phyloP scores from a whole-genome alignment of 2,888 invertebrate genomes.

The Dryobotodes eremita region DNA sequence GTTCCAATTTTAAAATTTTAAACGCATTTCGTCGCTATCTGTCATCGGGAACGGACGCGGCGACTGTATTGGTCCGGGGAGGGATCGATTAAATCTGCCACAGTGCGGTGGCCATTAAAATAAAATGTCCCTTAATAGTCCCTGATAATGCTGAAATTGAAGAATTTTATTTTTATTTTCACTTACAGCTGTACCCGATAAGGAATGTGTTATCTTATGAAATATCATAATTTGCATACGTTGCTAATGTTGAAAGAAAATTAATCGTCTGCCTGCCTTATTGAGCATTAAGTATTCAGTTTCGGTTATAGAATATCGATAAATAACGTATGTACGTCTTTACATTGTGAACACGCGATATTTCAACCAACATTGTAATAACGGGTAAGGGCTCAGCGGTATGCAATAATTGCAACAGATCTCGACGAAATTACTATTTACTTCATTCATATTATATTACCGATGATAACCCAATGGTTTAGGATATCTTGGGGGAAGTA shows the following conservation, averaged over 20 bases:
- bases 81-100: slow-evolving; percentile 85
- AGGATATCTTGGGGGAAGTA: slow-evolving; percentile 47
- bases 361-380: slow-evolving; percentile 64
- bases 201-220: slow-evolving; percentile 64
- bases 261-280: slow-evolving; percentile 65
- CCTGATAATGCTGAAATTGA: slow-evolving; percentile 78
- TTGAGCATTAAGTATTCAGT: slow-evolving; percentile 67
- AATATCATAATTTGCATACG: slow-evolving; percentile 72
- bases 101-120: slow-evolving; percentile 84
- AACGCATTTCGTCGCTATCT: slow-evolving; percentile 87
- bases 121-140: slow-evolving; percentile 83
- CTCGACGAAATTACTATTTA: slow-evolving; percentile 64
- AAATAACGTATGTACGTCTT: slow-evolving; percentile 53
- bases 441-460: slow-evolving; percentile 61
- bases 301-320: slow-evolving; percentile 65
- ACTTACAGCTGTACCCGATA: slow-evolving; percentile 74
- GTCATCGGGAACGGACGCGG: slow-evolving; percentile 85
- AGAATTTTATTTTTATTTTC: slow-evolving; percentile 70
- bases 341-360: slow-evolving; percentile 61
- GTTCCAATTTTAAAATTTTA: slow-evolving; percentile 82
- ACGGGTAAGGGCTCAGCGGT: slow-evolving; percentile 53
- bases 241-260: slow-evolving; percentile 65
- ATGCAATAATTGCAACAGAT: slow-evolving; percentile 69
- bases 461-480: slow-evolving; percentile 56
- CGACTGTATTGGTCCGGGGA: slow-evolving; percentile 72